These are phyloP conservation scores for Chirona hameri DNA, from an alignment of 2,888 invertebrate genomes.

Conservation along the genomic window DNA sequence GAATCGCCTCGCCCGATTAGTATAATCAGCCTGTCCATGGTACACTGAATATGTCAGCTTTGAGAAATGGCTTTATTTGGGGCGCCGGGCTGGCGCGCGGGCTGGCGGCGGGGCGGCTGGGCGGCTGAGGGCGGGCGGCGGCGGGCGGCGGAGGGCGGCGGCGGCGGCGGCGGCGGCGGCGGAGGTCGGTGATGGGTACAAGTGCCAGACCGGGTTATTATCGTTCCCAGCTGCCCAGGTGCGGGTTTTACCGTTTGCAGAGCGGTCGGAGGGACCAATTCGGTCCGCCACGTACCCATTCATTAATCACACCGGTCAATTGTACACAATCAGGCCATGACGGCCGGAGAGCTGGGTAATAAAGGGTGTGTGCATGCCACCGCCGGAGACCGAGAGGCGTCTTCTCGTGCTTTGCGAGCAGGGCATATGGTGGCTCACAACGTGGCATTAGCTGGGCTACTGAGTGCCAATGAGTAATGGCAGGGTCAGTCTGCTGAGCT, in stretches of 20 bases:
- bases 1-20: neutral
- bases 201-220: neutral
- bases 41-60: slow-evolving; percentile 10
- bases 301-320: neutral
- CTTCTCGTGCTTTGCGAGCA: too few relatives aligned
- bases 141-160: too few relatives aligned
- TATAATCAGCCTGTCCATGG: slow-evolving; percentile 5
- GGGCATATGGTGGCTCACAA: too few relatives aligned
- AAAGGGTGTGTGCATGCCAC: neutral
- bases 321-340: neutral
- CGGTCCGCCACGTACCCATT: neutral
- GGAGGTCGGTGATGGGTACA: too few relatives aligned
- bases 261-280: too few relatives aligned
- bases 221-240: neutral
- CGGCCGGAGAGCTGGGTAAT: neutral
- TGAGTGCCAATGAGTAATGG: too few relatives aligned
- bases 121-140: too few relatives aligned
- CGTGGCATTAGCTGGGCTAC: too few relatives aligned
- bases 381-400: neutral
- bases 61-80: slow-evolving; percentile 24
- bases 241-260: slow-evolving; percentile 14
- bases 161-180: too few relatives aligned
- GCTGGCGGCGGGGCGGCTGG: neutral
- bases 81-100: slow-evolving; percentile 3
- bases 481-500: too few relatives aligned